Percentiles rank a stretch among this genome's conserved stretches.
Conservation (phyloP, 2,888 invertebrate genomes). For the Yponomeuta malinellus region DNA sequence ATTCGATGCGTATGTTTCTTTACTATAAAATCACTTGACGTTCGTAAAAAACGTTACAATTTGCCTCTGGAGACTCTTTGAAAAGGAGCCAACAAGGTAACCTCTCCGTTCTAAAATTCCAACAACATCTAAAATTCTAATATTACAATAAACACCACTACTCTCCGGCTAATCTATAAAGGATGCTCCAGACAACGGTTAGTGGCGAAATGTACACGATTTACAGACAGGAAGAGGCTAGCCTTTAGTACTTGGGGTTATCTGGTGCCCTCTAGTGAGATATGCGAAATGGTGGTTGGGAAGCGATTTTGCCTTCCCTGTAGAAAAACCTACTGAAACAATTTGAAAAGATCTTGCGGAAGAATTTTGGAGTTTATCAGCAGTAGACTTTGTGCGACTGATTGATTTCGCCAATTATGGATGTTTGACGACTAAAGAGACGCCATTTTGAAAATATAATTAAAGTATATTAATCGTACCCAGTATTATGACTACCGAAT, state of each 20-base stretch:
- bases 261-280: conserved; percentile 7
- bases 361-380: background rate
- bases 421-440: too few species aligned
- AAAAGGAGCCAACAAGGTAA: too few species aligned
- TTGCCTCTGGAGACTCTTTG: too few species aligned
- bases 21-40: too few species aligned
- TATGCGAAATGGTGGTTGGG: background rate
- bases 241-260: conserved; percentile 6
- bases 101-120: background rate
- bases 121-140: background rate
- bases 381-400: too few species aligned
- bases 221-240: conserved; percentile 6
- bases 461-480: too few species aligned
- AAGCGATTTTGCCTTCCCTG: background rate
- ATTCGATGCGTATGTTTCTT: too few species aligned
- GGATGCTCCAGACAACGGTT: conserved; percentile 8
- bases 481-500: too few species aligned
- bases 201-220: conserved; percentile 8
- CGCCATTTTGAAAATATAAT: too few species aligned
- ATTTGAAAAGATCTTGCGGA: background rate
- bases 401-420: too few species aligned
- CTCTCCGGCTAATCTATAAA: conserved; percentile 9
- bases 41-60: too few species aligned
- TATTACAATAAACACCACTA: background rate
- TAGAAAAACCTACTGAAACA: background rate